Conservation (phyloP, 2,113 vertebrate genomes). For the Holacanthus passer region DNA sequence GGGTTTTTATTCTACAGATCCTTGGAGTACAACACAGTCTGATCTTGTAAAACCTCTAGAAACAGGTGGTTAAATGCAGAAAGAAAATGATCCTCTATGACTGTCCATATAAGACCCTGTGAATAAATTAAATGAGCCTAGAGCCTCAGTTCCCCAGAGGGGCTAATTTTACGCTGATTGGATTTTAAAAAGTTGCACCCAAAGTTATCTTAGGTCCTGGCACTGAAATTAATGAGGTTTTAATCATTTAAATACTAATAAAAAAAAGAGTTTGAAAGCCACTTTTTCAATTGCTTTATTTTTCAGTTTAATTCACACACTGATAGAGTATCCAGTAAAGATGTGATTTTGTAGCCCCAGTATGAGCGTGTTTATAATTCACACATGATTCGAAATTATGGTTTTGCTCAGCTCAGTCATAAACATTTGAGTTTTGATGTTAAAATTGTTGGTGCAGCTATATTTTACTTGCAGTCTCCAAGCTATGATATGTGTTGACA, state of each 20-base stretch:
- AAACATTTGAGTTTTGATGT: not conserved
- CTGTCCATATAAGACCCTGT: not conserved
- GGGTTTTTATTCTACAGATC: slow-evolving; percentile 5
- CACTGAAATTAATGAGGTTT: slow-evolving; percentile 48
- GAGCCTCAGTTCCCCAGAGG: slow-evolving; percentile 2
- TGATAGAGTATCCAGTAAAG: slow-evolving; percentile 1
- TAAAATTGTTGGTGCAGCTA: not conserved
- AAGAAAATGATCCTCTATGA: slow-evolving; percentile 11
- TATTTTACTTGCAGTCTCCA: slow-evolving; percentile 20
- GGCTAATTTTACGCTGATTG: slow-evolving; percentile 19
- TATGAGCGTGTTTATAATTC: not conserved
- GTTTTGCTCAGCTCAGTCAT: not conserved
- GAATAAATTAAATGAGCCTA: slow-evolving; percentile 29
- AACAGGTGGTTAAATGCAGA: slow-evolving; percentile 8
- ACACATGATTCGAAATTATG: not conserved
- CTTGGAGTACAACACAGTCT: slow-evolving; percentile 1
- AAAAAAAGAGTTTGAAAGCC: slow-evolving; percentile 18
- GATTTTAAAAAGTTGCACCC: slow-evolving; percentile 39
- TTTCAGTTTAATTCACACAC: slow-evolving; percentile 24
- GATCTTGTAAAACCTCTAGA: not conserved
- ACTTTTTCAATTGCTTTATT: slow-evolving; percentile 36
- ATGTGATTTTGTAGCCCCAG: slow-evolving; percentile 2
- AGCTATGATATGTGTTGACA: slow-evolving; percentile 18
- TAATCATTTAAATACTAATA: slow-evolving; percentile 36
- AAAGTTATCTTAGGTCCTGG: slow-evolving; percentile 42